A percentile compares a stretch with the other conserved stretches of the same genome.
Evolutionary conservation across 2,113 vertebrate species (phyloP).

Genomic region (Cynopterus brachyotis): DNA sequence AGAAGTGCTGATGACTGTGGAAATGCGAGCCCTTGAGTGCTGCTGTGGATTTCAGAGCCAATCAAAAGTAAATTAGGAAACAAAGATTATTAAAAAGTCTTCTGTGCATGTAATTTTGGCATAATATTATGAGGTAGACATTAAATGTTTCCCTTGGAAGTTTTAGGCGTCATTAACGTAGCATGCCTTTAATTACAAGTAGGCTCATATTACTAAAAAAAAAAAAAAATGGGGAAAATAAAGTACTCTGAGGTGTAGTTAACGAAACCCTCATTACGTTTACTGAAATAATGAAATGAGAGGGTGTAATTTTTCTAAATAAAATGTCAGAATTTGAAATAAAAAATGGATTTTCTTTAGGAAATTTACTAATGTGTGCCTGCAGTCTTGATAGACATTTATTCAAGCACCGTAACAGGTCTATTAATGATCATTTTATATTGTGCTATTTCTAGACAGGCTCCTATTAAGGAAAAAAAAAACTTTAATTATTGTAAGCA

Average conservation of each 20-base stretch:
- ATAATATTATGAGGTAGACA: constrained; percentile 83
- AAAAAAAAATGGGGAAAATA: constrained; percentile 70
- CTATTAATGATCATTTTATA: constrained; percentile 50
- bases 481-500: constrained; percentile 33
- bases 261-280: constrained; percentile 76
- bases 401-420: constrained; percentile 30
- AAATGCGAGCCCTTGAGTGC: constrained; percentile 86
- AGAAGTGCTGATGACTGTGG: constrained; percentile 87
- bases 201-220: constrained; percentile 76
- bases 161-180: constrained; percentile 80
- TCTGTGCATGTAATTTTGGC: constrained; percentile 82
- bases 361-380: constrained; percentile 70
- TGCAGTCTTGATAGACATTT: constrained; percentile 28
- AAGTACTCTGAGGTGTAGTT: constrained; percentile 70
- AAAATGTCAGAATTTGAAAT: constrained; percentile 73
- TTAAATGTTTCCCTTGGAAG: constrained; percentile 83
- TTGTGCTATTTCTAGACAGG: constrained; percentile 44
- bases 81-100: constrained; percentile 88
- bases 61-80: constrained; percentile 92
- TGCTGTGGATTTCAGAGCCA: constrained; percentile 87
- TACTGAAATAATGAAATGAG: constrained; percentile 84
- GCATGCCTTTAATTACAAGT: constrained; percentile 84
- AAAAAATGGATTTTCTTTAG: constrained; percentile 70
- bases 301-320: constrained; percentile 72
- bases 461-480: constrained; percentile 32